phyloP scores from a whole-genome alignment of 2,888 invertebrate species.

The Rhaphigaster nebulosa region DNA sequence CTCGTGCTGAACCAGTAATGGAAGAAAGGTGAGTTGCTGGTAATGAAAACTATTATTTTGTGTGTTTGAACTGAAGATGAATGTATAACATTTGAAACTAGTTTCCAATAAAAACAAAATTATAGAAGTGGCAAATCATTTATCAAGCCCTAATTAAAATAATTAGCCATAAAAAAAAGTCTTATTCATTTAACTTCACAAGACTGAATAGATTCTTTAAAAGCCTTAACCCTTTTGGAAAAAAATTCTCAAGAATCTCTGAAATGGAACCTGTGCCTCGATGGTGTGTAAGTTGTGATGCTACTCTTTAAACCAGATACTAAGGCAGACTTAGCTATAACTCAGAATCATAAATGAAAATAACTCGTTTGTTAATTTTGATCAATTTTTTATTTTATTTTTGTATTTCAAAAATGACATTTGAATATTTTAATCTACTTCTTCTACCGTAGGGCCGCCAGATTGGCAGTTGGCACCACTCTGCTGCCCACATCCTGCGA shows the following conservation, averaged over 20 bases:
- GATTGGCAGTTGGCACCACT: conserved; percentile 49
- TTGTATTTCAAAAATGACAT: neutral
- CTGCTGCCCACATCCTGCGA: conserved; percentile 62
- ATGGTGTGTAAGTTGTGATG: neutral
- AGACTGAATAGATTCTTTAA: neutral
- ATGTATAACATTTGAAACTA: too few relatives aligned
- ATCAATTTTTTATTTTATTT: neutral
- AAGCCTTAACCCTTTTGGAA: neutral
- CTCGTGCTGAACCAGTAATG: too few relatives aligned
- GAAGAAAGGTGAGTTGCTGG: too few relatives aligned
- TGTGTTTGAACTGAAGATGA: too few relatives aligned
- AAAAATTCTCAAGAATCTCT: neutral
- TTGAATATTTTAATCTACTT: conserved; percentile 71
- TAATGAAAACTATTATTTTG: too few relatives aligned
- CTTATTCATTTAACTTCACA: neutral
- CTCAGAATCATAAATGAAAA: conserved; percentile 4
- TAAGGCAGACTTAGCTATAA: neutral
- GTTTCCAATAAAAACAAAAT: too few relatives aligned
- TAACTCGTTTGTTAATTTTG: neutral
- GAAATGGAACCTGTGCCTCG: neutral
- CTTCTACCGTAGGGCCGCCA: conserved; percentile 74
- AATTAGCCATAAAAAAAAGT: neutral
- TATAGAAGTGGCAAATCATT: too few relatives aligned
- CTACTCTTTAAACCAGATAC: neutral
- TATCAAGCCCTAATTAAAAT: too few relatives aligned